Base-by-base conservation (phyloP, 2,888 invertebrate genomes). In the Caenorhabditis auriculariae region DNA sequence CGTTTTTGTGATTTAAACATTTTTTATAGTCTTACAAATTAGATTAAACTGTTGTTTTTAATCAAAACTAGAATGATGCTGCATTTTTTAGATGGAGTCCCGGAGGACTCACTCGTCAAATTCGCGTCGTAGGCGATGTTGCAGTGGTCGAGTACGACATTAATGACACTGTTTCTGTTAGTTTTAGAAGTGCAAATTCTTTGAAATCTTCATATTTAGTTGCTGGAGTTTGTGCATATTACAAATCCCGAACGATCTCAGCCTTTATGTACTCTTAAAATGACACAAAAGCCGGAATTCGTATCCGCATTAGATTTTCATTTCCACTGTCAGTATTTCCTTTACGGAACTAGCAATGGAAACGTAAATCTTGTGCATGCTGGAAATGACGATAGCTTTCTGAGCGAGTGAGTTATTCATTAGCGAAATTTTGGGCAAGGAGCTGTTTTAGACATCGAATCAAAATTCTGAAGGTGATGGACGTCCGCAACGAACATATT, bases 51-150 rank as follows among this genome's bases (percentile, higher is more conserved):
- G n/a, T n/a, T n/a, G n/a, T n/a, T n/a, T n/a, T n/a, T n/a, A n/a
- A n/a, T n/a, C n/a, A n/a, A n/a, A n/a, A n/a, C n/a, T n/a, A n/a
- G n/a, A n/a, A n/a, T n/a, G n/a, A n/a, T n/a, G n/a, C n/a, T n/a
- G n/a, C n/a, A n/a, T n/a, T n/a, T n/a, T n/a, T 19, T 51, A 62
- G 57, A 26, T n/a, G 21, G 37, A 62, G 58, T 27, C 39, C 42
- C 27, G 54, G 43, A 15, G 62, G 62, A 23, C 39, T 62, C 17
- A 46, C 23, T 19, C 39, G 54, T 17, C 38, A 57, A 21, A 50
- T 62, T 47, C 54, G 57, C 17, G 51, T 62, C n/a, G 52, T 62
- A 21, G 54, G 57, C 50, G 62, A 62, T 17, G 46, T 57, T n/a
- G 48, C 58, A 23, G 44, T 62, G 41, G 54, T 41, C n/a, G 62